Conservation (phyloP, 1,140 invertebrate species). For the Stenopsyche tienmushanensis region DNA sequence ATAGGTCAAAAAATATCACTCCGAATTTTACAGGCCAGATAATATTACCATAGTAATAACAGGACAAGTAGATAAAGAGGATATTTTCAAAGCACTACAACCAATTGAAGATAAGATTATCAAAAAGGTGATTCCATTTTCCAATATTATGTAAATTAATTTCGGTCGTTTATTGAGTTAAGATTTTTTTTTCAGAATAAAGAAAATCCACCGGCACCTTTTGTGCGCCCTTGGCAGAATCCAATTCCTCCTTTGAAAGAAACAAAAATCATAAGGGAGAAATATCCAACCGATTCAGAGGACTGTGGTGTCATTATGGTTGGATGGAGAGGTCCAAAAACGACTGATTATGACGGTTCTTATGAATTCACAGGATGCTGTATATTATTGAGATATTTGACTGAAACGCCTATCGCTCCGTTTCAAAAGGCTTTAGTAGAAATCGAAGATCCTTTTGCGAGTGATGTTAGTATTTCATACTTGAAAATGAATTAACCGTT, state of each 20-base stretch:
- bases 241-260: slow-evolving; percentile 63
- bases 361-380: slow-evolving; percentile 64
- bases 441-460: slow-evolving; percentile 77
- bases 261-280: slow-evolving; percentile 56
- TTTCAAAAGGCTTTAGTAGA: slow-evolving; percentile 84
- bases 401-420: slow-evolving; percentile 80
- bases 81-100: slow-evolving; percentile 74
- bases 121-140: slow-evolving; percentile 58
- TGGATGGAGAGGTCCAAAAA: slow-evolving; percentile 82
- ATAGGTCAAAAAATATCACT: slow-evolving; percentile 77
- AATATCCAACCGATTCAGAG: slow-evolving; percentile 84
- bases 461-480: slow-evolving; percentile 60
- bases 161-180: neutral
- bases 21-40: slow-evolving; percentile 86
- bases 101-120: slow-evolving; percentile 79
- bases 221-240: slow-evolving; percentile 74
- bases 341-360: slow-evolving; percentile 52
- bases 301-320: slow-evolving; percentile 78
- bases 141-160: neutral
- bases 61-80: slow-evolving; percentile 73
- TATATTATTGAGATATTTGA: slow-evolving; percentile 81
- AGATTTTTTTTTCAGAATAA: neutral
- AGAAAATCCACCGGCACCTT: slow-evolving; percentile 45
- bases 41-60: slow-evolving; percentile 84
- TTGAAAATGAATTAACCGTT: neutral